Evolutionary conservation across 92 coral and sea anemone species (phyloP).

Genomic region (Desmophyllum pertusum): DNA sequence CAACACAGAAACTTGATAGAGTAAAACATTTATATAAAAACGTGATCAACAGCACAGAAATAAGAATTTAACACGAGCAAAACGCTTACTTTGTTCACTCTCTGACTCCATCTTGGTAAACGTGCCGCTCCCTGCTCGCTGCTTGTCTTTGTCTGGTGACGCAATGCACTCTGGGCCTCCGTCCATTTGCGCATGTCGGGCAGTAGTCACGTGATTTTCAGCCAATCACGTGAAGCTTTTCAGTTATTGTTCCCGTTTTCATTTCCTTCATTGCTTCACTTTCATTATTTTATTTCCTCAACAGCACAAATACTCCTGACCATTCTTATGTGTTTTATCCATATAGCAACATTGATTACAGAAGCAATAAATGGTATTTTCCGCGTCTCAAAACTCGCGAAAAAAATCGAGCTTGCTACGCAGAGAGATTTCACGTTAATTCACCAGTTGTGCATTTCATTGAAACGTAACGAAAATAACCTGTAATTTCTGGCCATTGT

Average conservation of each 20-base stretch:
- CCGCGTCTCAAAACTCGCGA: too few relatives aligned
- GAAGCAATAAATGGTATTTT: too few relatives aligned
- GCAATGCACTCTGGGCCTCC: constrained; percentile 73
- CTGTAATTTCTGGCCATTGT: neutral
- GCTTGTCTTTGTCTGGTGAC: constrained; percentile 76
- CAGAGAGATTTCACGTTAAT: neutral
- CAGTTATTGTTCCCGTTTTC: constrained; percentile 25
- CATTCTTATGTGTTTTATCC: too few relatives aligned
- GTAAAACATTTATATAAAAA: constrained; percentile 56
- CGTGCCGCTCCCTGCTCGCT: constrained; percentile 76
- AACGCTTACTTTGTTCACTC: constrained; percentile 69
- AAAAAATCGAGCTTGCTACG: too few relatives aligned
- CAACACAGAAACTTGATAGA: constrained; percentile 67
- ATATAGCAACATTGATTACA: too few relatives aligned
- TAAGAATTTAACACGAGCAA: constrained; percentile 64
- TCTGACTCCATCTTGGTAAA: constrained; percentile 80
- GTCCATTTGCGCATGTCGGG: constrained; percentile 45
- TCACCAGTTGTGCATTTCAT: too few relatives aligned
- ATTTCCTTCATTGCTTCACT: neutral
- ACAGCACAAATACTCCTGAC: neutral
- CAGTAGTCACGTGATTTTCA: neutral
- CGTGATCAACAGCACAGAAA: constrained; percentile 66
- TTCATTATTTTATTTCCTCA: neutral
- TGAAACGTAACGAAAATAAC: neutral
- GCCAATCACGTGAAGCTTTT: constrained; percentile 31